These are phyloP conservation scores for Ommatoiulus sabulosus DNA, from an alignment of 2,888 invertebrate species.

Conservation along the genomic window DNA sequence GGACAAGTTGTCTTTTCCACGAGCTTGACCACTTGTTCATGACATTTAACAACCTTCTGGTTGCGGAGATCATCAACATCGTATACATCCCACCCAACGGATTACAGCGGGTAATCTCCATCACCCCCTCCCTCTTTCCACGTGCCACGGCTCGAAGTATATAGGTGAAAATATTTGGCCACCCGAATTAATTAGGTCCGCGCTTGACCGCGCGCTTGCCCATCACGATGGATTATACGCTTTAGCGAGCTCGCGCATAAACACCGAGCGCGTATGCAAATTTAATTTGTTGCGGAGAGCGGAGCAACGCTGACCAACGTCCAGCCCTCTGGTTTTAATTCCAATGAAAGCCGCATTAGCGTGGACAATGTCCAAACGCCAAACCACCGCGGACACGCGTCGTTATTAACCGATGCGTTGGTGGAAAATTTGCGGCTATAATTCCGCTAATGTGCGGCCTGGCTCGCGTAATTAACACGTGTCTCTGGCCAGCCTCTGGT, in stretches of 20 bases:
- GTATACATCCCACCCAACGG: neutral
- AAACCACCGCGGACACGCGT: conserved; percentile 19
- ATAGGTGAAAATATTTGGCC: neutral
- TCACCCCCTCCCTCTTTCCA: neutral
- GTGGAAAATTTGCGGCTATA: conserved; percentile 43
- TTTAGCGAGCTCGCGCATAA: neutral
- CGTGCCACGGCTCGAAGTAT: neutral
- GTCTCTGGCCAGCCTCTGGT: conserved; percentile 40
- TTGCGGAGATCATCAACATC: neutral
- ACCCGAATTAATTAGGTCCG: conserved; percentile 14
- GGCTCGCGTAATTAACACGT: conserved; percentile 35
- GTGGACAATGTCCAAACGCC: conserved; percentile 7
- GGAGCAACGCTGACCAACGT: neutral
- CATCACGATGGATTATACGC: conserved; percentile 3
- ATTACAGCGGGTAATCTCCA: neutral
- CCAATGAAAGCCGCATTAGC: conserved; percentile 39
- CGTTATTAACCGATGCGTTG: conserved; percentile 35
- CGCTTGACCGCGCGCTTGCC: neutral
- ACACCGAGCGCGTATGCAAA: conserved; percentile 21
- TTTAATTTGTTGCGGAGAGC: neutral
- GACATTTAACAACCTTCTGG: too few relatives aligned
- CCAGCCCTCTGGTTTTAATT: conserved; percentile 39
- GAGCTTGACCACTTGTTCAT: too few relatives aligned
- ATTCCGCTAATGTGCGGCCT: conserved; percentile 43
- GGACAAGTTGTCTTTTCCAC: too few relatives aligned